These are phyloP conservation scores for Eristalis arbustorum DNA, from an alignment of 2,888 invertebrate species.

Conservation along the genomic window DNA sequence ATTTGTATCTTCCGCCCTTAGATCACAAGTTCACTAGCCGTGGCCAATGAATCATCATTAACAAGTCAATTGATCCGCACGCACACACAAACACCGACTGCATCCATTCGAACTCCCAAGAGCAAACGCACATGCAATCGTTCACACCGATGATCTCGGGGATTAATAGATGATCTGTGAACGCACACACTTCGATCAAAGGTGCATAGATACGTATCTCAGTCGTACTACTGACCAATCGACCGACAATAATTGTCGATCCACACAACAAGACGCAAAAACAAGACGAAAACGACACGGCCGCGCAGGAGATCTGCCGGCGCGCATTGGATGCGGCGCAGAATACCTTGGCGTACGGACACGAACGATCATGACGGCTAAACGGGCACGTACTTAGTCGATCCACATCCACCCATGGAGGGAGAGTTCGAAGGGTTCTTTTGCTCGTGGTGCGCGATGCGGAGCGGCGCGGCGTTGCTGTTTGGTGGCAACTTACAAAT, in stretches of 20 bases:
- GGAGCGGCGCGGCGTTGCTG: not conserved
- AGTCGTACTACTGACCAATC: conserved; percentile 57
- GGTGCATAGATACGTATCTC: conserved; percentile 46
- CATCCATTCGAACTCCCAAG: conserved; percentile 9
- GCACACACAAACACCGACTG: no score
- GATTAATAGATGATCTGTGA: conserved; percentile 64
- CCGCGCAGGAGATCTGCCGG: conserved; percentile 21
- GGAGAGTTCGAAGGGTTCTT: conserved; percentile 37
- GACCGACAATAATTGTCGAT: conserved; percentile 60
- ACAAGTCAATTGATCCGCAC: conserved; percentile 57
- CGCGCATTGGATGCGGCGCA: conserved; percentile 11
- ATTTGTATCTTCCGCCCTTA: conserved; percentile 32
- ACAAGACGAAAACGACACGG: not conserved
- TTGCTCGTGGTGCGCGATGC: not conserved
- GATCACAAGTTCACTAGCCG: conserved; percentile 52
- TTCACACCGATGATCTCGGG: conserved; percentile 25
- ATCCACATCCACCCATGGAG: conserved; percentile 41
- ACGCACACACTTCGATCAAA: conserved; percentile 34
- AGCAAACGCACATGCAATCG: conserved; percentile 3
- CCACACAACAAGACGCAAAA: not conserved
- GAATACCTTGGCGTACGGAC: conserved; percentile 53
- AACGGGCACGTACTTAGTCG: conserved; percentile 52
- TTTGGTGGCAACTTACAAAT: conserved; percentile 66
- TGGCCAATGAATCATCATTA: conserved; percentile 66
- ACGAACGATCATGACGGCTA: conserved; percentile 36